phyloP scores from a whole-genome alignment of 2,888 invertebrate species.

The Carpatolechia fugitivella region DNA sequence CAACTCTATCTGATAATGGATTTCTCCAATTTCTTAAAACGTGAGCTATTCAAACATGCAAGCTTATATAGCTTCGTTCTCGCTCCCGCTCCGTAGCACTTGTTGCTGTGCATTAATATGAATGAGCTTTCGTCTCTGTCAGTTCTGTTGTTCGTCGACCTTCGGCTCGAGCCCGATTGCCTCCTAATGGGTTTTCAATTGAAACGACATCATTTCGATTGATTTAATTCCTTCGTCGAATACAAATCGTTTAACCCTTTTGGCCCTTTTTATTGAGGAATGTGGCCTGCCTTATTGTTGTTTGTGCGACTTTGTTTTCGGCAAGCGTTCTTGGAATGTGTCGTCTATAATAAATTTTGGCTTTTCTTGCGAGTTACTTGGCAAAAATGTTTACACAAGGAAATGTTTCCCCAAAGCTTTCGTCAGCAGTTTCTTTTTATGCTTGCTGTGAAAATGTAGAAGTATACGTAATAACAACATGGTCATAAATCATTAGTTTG shows the following conservation, averaged over 20 bases:
- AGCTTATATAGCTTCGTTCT: not conserved
- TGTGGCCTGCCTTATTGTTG: not conserved
- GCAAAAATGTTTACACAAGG: not conserved
- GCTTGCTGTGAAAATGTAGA: not conserved
- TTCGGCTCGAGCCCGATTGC: constrained; percentile 46
- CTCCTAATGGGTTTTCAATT: constrained; percentile 63
- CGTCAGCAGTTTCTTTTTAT: not conserved
- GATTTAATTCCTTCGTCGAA: constrained; percentile 36
- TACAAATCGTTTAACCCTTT: constrained; percentile 26
- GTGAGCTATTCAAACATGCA: not conserved
- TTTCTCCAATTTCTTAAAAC: constrained; percentile 1
- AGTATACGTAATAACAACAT: too few species aligned
- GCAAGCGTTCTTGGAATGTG: not conserved
- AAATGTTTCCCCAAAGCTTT: not conserved
- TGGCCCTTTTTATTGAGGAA: constrained; percentile 8
- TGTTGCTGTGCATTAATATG: constrained; percentile 33
- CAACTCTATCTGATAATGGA: not conserved
- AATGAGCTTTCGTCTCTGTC: constrained; percentile 33
- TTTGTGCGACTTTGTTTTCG: not conserved
- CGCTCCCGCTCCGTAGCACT: constrained; percentile 28
- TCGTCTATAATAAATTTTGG: not conserved
- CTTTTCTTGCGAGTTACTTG: not conserved
- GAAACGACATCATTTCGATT: constrained; percentile 45
- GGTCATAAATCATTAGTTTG: not conserved
- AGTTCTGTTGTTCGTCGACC: constrained; percentile 25